A percentile compares a stretch with the other conserved stretches of the same genome.
These are phyloP conservation scores for Marcusenius ussheri DNA, from an alignment of 2,113 vertebrate species.

Conservation along the genomic window DNA sequence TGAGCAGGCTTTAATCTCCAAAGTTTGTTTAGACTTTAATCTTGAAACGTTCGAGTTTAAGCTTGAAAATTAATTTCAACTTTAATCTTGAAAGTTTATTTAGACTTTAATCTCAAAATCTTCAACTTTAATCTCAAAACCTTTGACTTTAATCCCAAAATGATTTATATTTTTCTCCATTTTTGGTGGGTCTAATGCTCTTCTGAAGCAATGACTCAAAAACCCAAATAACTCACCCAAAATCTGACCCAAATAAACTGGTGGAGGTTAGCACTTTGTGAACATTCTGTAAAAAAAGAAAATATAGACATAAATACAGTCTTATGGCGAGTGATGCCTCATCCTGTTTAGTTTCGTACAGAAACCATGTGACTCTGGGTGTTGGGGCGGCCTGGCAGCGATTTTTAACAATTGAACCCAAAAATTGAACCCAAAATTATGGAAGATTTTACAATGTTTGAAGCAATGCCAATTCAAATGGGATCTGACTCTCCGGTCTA, in stretches of 20 bases:
- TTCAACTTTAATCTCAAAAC: not conserved
- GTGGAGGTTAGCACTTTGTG: slow-evolving; percentile 70
- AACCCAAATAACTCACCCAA: slow-evolving; percentile 55
- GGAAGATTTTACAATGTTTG: too few species aligned
- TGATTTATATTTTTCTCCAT: not conserved
- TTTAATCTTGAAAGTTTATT: not conserved
- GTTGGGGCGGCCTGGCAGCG: too few species aligned
- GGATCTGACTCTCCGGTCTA: too few species aligned
- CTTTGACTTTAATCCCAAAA: not conserved
- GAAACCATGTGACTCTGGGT: too few species aligned
- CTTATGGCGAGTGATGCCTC: not conserved
- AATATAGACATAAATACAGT: not conserved
- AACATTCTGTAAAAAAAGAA: slow-evolving; percentile 63
- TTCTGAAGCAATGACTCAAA: not conserved
- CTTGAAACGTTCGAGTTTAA: not conserved
- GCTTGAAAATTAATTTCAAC: not conserved
- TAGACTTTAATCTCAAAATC: not conserved
- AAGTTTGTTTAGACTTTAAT: not conserved
- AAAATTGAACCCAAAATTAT: too few species aligned
- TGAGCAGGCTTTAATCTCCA: not conserved
- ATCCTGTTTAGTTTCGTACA: too few species aligned
- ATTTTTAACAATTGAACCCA: too few species aligned
- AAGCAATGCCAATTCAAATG: too few species aligned
- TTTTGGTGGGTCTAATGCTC: not conserved
- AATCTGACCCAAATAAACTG: slow-evolving; percentile 52